These are phyloP conservation scores for Cremastobaeus sp. DNA, from an alignment of 2,888 invertebrate genomes.

Conservation along the genomic window DNA sequence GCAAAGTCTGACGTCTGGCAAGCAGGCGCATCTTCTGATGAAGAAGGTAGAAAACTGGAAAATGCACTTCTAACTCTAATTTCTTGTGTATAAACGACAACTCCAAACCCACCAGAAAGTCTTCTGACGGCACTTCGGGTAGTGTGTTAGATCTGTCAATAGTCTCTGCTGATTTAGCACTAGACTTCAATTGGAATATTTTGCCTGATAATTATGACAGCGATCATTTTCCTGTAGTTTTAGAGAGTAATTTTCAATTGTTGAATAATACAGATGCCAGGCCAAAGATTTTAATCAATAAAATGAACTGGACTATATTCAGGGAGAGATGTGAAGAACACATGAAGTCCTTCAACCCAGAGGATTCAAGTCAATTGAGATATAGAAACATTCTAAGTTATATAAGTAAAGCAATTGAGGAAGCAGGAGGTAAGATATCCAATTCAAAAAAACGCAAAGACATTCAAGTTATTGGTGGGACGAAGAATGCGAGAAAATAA, in stretches of 20 bases:
- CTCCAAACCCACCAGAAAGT: not conserved
- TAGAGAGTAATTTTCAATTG: not conserved
- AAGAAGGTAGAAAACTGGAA: not conserved
- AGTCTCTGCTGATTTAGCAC: conserved; percentile 1
- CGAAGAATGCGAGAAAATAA: conserved; percentile 7
- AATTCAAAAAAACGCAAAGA: not conserved
- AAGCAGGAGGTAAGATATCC: not conserved
- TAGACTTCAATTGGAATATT: not conserved
- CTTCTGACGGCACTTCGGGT: not conserved
- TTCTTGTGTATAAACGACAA: conserved; percentile 28
- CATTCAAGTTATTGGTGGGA: conserved; percentile 28
- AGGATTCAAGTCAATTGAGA: too few species aligned
- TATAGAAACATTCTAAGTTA: not conserved
- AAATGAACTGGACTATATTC: conserved; percentile 4
- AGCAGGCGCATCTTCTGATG: not conserved
- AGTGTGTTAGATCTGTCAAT: conserved; percentile 15
- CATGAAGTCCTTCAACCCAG: too few species aligned
- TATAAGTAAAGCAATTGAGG: not conserved
- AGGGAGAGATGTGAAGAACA: too few species aligned
- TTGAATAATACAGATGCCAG: not conserved
- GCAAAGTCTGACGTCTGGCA: conserved; percentile 19
- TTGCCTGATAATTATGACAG: not conserved
- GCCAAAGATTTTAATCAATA: not conserved
- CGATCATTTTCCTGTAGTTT: conserved; percentile 18
- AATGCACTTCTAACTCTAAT: conserved; percentile 5